These are phyloP conservation scores for Eleginops maclovinus DNA, from an alignment of 2,113 vertebrate genomes.

Conservation along the genomic window DNA sequence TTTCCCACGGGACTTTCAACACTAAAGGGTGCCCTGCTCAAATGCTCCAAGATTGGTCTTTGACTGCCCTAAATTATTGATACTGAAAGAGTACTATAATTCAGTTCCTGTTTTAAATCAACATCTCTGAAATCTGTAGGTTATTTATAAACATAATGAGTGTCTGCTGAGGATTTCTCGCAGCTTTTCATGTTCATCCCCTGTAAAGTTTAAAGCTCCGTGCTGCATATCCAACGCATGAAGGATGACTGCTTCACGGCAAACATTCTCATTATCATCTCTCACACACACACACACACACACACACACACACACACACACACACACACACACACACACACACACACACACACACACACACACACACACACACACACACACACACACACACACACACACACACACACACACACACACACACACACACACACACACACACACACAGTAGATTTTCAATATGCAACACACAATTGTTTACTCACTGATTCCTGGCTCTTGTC, in stretches of 20 bases:
- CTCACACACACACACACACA: neutral
- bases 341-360: too few relatives aligned
- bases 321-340: too few relatives aligned
- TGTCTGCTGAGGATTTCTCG: conserved; percentile 39
- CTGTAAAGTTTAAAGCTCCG: conserved; percentile 44
- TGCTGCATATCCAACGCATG: conserved; percentile 17
- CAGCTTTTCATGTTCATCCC: conserved; percentile 47
- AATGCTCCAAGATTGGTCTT: too few relatives aligned
- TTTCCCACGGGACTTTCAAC: conserved; percentile 47
- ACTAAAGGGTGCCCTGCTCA: too few relatives aligned
- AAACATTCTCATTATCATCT: conserved; percentile 34
- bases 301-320: neutral
- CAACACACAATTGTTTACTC: conserved; percentile 77
- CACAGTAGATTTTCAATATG: conserved; percentile 27
- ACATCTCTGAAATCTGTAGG: conserved; percentile 10
- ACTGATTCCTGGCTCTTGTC: conserved; percentile 93
- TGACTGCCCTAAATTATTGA: conserved; percentile 33
- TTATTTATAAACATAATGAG: conserved; percentile 55
- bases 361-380: too few relatives aligned
- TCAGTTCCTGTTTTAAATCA: conserved; percentile 29
- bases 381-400: too few relatives aligned
- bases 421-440: neutral
- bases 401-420: neutral
- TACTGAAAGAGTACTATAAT: conserved; percentile 5
- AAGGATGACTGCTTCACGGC: conserved; percentile 29